These are phyloP conservation scores for Acanthosepion lycidas DNA, from an alignment of 2,888 invertebrate genomes.

Conservation along the genomic window DNA sequence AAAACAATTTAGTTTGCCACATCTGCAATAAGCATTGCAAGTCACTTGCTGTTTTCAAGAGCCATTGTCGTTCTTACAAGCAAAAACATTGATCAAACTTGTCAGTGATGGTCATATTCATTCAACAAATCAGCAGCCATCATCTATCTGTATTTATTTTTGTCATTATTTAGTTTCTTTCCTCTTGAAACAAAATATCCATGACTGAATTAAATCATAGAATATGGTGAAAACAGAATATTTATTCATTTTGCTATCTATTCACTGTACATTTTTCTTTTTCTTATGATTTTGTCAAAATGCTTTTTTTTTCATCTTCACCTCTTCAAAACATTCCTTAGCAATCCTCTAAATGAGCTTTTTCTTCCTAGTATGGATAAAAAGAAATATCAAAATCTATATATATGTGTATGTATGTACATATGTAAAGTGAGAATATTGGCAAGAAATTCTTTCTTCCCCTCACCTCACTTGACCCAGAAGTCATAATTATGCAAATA, in stretches of 20 bases:
- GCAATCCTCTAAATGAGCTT: not conserved
- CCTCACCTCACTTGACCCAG: not conserved
- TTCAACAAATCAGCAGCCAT: no score
- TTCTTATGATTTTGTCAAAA: not conserved
- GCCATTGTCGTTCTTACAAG: no score
- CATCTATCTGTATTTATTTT: not conserved
- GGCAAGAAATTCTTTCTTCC: not conserved
- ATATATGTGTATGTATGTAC: not conserved
- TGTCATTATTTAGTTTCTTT: not conserved
- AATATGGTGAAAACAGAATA: not conserved
- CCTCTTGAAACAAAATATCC: not conserved
- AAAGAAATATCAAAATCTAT: not conserved
- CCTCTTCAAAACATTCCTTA: not conserved
- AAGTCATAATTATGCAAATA: slow-evolving; percentile 23
- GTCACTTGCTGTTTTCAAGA: no score
- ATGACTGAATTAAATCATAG: not conserved
- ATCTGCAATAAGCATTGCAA: no score
- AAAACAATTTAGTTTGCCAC: no score
- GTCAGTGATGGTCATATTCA: no score
- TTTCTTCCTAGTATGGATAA: not conserved
- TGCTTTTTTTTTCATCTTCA: not conserved
- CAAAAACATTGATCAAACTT: no score
- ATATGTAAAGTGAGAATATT: not conserved
- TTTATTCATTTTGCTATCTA: not conserved
- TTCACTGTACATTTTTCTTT: not conserved